A percentile compares a stretch with the other conserved stretches of the same genome.
These are phyloP conservation scores for Bimastos eiseni DNA, from an alignment of 2,888 invertebrate genomes.

Conservation along the genomic window DNA sequence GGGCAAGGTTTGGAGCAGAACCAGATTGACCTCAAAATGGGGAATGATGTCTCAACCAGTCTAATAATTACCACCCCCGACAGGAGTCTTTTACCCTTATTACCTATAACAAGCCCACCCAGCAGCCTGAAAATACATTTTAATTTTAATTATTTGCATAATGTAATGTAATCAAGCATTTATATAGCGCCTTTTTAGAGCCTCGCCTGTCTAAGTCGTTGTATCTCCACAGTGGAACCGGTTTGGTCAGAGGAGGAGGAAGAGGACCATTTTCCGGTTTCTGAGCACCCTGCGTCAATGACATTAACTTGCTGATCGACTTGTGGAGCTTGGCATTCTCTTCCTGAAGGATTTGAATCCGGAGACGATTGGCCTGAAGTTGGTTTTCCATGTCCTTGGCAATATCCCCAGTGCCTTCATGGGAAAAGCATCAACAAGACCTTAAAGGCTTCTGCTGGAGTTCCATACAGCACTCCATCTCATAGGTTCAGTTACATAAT, in stretches of 20 bases:
- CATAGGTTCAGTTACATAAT: not conserved
- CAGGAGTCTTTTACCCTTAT: no score
- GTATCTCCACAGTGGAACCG: not conserved
- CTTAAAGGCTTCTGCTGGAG: not conserved
- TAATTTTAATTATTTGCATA: not conserved
- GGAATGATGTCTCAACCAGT: not conserved
- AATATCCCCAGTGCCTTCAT: constrained; percentile 56
- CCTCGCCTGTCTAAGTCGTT: not conserved
- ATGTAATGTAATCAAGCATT: not conserved
- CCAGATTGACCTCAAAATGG: not conserved
- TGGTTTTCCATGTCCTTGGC: constrained; percentile 60
- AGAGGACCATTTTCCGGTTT: not conserved
- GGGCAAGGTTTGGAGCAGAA: no score
- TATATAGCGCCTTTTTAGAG: not conserved
- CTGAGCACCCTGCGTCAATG: not conserved
- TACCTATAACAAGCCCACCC: no score
- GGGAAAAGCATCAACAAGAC: not conserved
- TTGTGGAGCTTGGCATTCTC: constrained; percentile 50
- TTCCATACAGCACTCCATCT: not conserved
- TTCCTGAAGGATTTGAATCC: constrained; percentile 57
- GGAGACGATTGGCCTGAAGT: constrained; percentile 57
- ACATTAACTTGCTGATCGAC: constrained; percentile 38
- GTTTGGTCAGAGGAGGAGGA: not conserved
- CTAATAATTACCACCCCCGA: not conserved
- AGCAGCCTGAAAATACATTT: no score